Evolutionary conservation across 92 coral and sea anemone genomes (phyloP).

Genomic region (Galaxea fascicularis): DNA sequence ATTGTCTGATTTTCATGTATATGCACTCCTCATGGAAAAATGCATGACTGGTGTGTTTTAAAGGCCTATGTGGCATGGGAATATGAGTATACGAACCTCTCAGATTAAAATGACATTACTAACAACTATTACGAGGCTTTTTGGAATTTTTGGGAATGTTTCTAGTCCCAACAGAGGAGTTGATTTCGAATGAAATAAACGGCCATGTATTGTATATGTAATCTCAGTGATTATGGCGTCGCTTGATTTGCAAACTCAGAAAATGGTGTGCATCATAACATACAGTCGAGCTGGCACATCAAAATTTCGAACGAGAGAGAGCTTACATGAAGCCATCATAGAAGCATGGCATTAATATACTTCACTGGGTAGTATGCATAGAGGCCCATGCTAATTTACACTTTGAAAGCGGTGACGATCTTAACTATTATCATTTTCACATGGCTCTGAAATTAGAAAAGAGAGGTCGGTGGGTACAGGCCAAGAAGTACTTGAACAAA

Average conservation of each 20-base stretch:
- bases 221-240: background rate
- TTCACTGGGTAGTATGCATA: constrained; percentile 24
- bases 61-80: too few relatives aligned
- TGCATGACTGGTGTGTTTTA: too few relatives aligned
- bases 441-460: constrained; percentile 43
- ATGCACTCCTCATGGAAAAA: too few relatives aligned
- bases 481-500: constrained; percentile 27
- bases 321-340: constrained; percentile 38
- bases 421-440: constrained; percentile 34
- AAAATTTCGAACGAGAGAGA: constrained; percentile 26
- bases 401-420: background rate
- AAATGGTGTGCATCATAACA: constrained; percentile 35
- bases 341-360: constrained; percentile 42
- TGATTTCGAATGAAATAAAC: too few relatives aligned
- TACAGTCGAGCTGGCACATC: constrained; percentile 42
- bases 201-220: background rate
- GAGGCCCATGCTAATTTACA: constrained; percentile 7
- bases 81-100: too few relatives aligned
- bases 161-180: too few relatives aligned
- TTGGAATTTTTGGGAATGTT: background rate
- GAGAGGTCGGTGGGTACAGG: constrained; percentile 49
- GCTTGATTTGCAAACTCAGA: background rate
- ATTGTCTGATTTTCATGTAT: too few relatives aligned
- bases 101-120: too few relatives aligned
- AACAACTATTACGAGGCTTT: too few relatives aligned